Conservation (phyloP, 2,797 vertebrate genomes). For the Hypotaenidia okinawae region DNA sequence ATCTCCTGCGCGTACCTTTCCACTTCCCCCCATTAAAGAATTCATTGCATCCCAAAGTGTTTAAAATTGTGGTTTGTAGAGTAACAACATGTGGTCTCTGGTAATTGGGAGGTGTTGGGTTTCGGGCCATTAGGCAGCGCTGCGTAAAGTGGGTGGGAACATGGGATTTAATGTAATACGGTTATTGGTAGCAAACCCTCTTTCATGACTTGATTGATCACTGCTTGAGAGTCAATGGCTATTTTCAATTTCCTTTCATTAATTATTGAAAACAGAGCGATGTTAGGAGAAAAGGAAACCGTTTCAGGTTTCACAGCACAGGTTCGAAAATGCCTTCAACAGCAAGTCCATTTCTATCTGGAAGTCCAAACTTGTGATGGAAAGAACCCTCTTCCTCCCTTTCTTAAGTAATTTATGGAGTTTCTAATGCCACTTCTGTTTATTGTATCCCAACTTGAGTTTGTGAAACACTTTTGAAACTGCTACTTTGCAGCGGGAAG, state of each 20-base stretch:
- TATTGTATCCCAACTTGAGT: not conserved
- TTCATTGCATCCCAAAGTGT: not conserved
- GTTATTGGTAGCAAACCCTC: not conserved
- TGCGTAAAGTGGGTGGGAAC: not conserved
- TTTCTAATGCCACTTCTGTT: not conserved
- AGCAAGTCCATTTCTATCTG: not conserved
- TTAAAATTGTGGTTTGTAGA: not conserved
- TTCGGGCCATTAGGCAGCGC: not conserved
- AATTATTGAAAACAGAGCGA: conserved; percentile 5
- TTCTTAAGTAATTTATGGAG: not conserved
- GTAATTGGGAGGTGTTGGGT: not conserved
- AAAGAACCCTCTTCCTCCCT: not conserved
- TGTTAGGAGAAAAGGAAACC: not conserved
- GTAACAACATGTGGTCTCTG: not conserved
- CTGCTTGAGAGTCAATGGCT: not conserved
- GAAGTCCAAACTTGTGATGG: not conserved
- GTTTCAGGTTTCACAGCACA: not conserved
- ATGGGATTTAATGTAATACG: not conserved
- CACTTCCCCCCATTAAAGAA: not conserved
- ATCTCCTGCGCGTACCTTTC: not conserved
- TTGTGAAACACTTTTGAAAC: not conserved
- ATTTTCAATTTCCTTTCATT: conserved; percentile 32
- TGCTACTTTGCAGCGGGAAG: not conserved
- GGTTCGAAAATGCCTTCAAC: not conserved
- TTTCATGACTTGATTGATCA: not conserved